A percentile compares a stretch with the other conserved stretches of the same genome.
Evolutionary conservation across 2,113 vertebrate genomes (phyloP).

Genomic region (Mustelus asterias): DNA sequence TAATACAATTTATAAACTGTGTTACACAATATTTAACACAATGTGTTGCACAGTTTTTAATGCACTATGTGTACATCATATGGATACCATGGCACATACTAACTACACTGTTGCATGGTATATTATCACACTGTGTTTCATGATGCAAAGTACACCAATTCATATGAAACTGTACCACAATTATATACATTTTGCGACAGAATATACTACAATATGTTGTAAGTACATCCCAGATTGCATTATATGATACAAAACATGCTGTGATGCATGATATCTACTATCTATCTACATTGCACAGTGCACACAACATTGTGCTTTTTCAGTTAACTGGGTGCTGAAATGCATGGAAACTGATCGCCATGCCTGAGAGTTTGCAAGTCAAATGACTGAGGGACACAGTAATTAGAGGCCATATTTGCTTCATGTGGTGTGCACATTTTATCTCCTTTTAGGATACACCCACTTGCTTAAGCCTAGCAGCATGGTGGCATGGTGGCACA

Average conservation of each 20-base stretch:
- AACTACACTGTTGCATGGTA: background rate
- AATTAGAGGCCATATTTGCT: background rate
- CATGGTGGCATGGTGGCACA: too few relatives aligned
- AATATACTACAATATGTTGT: background rate
- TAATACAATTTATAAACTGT: background rate
- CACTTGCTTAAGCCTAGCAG: background rate
- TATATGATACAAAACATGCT: background rate
- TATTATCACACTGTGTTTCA: background rate
- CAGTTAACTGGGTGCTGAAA: background rate
- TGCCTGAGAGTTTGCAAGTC: background rate
- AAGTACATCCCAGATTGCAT: background rate
- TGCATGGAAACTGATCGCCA: background rate
- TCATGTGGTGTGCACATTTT: background rate
- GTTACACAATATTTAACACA: background rate
- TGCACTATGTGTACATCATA: background rate
- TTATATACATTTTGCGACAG: background rate
- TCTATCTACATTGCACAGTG: background rate
- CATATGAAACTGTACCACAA: background rate
- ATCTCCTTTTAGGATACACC: background rate
- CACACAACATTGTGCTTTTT: background rate
- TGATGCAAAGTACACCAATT: background rate
- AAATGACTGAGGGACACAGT: background rate
- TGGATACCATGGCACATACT: background rate
- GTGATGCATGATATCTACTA: background rate
- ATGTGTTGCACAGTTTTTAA: background rate